Conservation (phyloP, 2,113 vertebrate genomes). For the Phodopus roborovskii region DNA sequence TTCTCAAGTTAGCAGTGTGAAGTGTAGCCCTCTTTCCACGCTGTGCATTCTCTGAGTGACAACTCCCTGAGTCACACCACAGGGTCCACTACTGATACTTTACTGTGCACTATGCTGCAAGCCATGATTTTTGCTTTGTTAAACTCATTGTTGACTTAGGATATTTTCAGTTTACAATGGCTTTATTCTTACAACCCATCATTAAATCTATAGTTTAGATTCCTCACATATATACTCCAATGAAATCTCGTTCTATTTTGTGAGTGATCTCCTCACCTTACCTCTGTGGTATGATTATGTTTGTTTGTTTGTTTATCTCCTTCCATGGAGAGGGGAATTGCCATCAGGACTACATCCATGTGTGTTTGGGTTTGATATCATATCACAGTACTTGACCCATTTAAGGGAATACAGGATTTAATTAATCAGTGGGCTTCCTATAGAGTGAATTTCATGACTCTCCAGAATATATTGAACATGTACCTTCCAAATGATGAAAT, state of each 20-base stretch:
- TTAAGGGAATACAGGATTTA: neutral
- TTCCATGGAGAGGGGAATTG: neutral
- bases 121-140: no score
- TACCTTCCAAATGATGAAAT: neutral
- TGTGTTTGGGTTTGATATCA: neutral
- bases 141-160: neutral
- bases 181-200: neutral
- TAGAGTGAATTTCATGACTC: neutral
- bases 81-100: neutral
- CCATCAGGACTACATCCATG: neutral
- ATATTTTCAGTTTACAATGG: neutral
- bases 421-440: neutral
- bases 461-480: neutral
- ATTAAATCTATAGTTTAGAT: neutral
- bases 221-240: neutral
- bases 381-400: neutral
- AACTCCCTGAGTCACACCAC: no score
- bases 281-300: conserved; percentile 1
- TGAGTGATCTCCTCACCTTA: neutral
- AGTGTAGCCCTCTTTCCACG: no score
- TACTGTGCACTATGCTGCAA: neutral
- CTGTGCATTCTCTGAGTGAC: no score
- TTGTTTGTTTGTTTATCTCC: neutral
- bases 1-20: neutral
- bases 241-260: conserved; percentile 15